Conservation (phyloP, 2,797 vertebrate genomes). For the Neomorphus geoffroyi region DNA sequence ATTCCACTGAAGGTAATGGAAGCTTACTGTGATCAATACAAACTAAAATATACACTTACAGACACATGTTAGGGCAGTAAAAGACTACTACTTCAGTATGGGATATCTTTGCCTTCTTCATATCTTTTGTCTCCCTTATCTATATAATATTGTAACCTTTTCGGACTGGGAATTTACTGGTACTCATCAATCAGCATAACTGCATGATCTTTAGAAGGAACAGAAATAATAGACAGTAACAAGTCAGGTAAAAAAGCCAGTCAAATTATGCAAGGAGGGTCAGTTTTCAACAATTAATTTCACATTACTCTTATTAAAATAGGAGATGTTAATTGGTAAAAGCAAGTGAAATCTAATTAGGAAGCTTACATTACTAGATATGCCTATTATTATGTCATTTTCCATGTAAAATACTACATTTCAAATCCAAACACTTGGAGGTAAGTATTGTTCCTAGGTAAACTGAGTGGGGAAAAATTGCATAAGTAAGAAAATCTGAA, state of each 20-base stretch:
- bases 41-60: background rate
- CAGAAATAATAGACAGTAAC: background rate
- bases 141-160: background rate
- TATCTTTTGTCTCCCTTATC: background rate
- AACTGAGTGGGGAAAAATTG: background rate
- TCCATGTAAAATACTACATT: background rate
- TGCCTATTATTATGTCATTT: background rate
- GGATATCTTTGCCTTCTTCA: background rate
- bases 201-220: background rate
- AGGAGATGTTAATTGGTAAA: background rate
- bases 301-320: background rate
- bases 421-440: background rate
- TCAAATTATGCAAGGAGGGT: background rate
- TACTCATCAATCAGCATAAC: background rate
- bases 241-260: background rate
- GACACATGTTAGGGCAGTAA: background rate
- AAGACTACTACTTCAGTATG: background rate
- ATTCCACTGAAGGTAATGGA: background rate
- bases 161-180: background rate
- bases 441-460: background rate
- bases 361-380: background rate
- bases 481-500: background rate
- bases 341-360: background rate
- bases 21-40: background rate
- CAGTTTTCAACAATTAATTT: background rate